Conservation (phyloP, 2,113 vertebrate genomes). For the Colius striatus region DNA sequence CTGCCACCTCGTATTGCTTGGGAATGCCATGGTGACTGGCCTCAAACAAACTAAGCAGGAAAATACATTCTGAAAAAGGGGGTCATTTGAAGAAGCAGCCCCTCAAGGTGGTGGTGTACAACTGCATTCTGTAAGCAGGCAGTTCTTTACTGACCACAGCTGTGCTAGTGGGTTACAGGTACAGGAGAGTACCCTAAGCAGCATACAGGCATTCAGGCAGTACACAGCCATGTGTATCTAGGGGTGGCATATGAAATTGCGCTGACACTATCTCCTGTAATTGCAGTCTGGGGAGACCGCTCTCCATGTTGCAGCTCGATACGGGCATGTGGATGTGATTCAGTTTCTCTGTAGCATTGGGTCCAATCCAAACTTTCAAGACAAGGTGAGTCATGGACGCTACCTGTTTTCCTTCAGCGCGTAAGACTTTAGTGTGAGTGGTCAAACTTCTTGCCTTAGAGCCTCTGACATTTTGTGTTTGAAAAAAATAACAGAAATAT, state of each 20-base stretch:
- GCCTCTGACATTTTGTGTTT: not conserved
- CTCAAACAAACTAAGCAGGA: not conserved
- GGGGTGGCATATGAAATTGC: not conserved
- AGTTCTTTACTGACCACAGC: not conserved
- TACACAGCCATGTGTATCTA: accelerated
- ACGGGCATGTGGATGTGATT: constrained; percentile 94
- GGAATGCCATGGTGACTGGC: not conserved
- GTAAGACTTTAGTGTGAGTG: not conserved
- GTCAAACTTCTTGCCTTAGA: not conserved
- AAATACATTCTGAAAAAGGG: not conserved
- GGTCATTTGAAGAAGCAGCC: not conserved
- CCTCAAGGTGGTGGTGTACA: not conserved
- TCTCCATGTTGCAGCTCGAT: constrained; percentile 94
- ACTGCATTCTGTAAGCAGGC: not conserved
- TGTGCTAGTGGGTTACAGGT: accelerated
- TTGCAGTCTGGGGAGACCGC: constrained; percentile 93
- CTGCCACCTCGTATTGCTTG: not conserved
- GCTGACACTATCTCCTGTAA: not conserved
- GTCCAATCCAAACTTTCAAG: constrained; percentile 90
- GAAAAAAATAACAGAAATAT: not conserved
- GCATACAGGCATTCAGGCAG: not conserved
- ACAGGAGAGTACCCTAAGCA: not conserved
- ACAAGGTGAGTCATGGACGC: constrained; percentile 81
- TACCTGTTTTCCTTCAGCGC: not conserved
- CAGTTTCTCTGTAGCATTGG: constrained; percentile 90